Evolutionary conservation across 2,888 invertebrate species (phyloP).

Genomic region (Plagodis pulveraria): DNA sequence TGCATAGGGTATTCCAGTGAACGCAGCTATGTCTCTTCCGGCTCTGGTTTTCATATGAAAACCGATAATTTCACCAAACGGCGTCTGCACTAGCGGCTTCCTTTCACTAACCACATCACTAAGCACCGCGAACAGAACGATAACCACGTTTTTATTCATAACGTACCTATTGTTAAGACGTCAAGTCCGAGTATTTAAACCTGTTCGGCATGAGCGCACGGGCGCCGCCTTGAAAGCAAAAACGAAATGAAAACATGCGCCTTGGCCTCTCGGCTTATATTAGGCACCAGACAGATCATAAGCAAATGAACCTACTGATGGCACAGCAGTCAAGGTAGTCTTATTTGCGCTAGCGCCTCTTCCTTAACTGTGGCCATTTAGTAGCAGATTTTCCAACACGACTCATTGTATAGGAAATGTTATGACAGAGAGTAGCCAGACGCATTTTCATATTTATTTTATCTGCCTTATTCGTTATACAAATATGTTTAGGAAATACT

Average conservation of each 20-base stretch:
- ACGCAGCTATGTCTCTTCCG: constrained; percentile 85
- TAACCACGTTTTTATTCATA: constrained; percentile 28
- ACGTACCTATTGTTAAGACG: constrained; percentile 17
- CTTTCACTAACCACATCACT: constrained; percentile 46
- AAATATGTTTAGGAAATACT: no score
- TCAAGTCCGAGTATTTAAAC: constrained; percentile 34
- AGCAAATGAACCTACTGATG: constrained; percentile 45
- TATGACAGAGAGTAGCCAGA: no score
- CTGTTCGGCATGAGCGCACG: constrained; percentile 43
- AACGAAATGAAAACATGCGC: constrained; percentile 55
- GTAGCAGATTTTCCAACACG: background rate
- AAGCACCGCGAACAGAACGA: constrained; percentile 18
- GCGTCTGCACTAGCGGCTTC: constrained; percentile 59
- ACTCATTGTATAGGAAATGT: background rate
- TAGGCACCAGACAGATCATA: constrained; percentile 41
- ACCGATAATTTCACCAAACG: constrained; percentile 83
- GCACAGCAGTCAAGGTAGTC: constrained; percentile 1
- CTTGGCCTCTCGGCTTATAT: constrained; percentile 55
- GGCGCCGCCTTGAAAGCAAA: constrained; percentile 49
- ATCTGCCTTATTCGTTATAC: no score
- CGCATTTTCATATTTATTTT: no score
- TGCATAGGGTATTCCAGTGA: constrained; percentile 88
- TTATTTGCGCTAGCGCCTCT: constrained; percentile 7
- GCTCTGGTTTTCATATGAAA: constrained; percentile 81
- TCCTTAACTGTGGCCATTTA: background rate